Percentiles rank a stretch among this genome's conserved stretches.
Conservation (phyloP, 2,797 vertebrate species). For the Acanthopagrus latus region DNA sequence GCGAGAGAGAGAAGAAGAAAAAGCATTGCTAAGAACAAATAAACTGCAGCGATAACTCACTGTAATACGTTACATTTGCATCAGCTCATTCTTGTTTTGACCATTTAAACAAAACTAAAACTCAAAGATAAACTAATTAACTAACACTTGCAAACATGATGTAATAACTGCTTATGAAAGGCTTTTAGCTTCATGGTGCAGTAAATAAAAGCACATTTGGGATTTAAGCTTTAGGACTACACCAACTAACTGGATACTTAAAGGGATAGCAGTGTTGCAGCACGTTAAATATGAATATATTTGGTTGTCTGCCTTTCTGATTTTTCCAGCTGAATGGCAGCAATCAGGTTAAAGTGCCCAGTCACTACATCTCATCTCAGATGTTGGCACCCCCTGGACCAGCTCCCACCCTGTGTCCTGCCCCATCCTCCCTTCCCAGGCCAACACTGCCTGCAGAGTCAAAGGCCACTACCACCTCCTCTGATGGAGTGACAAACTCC, state of each 20-base stretch:
- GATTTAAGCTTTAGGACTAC: neutral
- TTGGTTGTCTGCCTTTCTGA: constrained; percentile 7
- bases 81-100: too few relatives aligned
- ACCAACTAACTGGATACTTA: neutral
- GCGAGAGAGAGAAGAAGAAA: too few relatives aligned
- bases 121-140: too few relatives aligned
- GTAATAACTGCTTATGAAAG: neutral
- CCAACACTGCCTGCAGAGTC: constrained; percentile 89
- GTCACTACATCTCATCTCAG: constrained; percentile 95
- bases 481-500: constrained; percentile 90
- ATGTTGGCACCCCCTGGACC: constrained; percentile 92
- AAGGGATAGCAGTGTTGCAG: neutral
- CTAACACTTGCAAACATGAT: neutral
- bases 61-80: too few relatives aligned
- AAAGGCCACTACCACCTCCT: constrained; percentile 92
- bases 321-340: constrained; percentile 92
- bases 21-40: too few relatives aligned
- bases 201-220: neutral
- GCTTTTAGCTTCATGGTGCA: neutral
- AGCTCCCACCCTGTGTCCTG: constrained; percentile 82
- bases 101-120: too few relatives aligned
- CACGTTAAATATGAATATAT: neutral
- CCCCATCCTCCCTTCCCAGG: constrained; percentile 76
- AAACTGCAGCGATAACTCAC: too few relatives aligned
- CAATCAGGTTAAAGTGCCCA: constrained; percentile 93